Base-by-base conservation (phyloP, 2,797 vertebrate genomes). In the Acanthiza pusilla region DNA sequence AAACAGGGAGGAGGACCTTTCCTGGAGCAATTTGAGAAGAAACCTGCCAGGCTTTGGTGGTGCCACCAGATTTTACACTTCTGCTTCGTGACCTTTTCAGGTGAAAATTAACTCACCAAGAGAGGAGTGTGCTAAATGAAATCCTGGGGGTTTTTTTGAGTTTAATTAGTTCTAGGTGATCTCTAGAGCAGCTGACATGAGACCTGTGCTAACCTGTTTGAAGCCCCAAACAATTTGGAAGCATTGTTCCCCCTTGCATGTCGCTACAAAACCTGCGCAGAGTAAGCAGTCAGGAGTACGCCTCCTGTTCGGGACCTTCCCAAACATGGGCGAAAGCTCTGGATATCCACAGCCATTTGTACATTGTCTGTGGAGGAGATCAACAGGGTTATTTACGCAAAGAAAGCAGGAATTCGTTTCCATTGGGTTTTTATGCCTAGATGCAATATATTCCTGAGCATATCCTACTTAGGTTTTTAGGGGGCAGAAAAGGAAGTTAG, bases 181-280 rank as follows among this genome's bases (percentile, higher is more conserved):
- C 92, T 94, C 76, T 26, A 75, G 85, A 95, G 85, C 72, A 70
- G 86, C 93, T 96, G 95, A 84, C 21, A 3, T 6, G 79, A 73
- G 88, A 72, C 71, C 95, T 77, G 18, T 40, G 48, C 72, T 83
- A 88, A 91, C 78, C 72, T 89, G 45, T 93, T 89, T 50, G 83
- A 93, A 87, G 66, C 58, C 66, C 72, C 81, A 57, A 60, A 74
- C 83, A 60, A 50, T 89, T 76, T 58, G 68, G 87, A 74, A 61
- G 76, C 79, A 67, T 94, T 93, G 90, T 94, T 94, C 67, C 38
- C 79, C 82, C 93, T 55, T 30, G 25, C 23, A 12, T 77, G 29
- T 34, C 30, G 58, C 60, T 50, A 78, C 66, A 95, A 93, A 88
- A 93, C 77, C 57, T 55, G 54, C 3, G 2, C 63, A 78, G 85